Conservation (phyloP, 2,113 vertebrate species). For the Sminthopsis crassicaudata region DNA sequence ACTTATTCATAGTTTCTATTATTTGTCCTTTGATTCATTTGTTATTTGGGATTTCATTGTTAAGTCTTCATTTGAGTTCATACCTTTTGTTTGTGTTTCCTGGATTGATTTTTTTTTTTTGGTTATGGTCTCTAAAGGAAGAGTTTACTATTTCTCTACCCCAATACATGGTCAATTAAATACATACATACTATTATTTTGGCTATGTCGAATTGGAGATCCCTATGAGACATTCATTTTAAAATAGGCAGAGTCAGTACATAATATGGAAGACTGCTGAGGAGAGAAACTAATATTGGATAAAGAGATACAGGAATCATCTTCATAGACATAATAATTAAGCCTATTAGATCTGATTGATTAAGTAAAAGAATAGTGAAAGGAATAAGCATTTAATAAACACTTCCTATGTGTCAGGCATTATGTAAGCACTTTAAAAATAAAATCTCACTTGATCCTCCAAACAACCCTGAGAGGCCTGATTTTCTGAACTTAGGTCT, state of each 20-base stretch:
- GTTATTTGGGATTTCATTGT: too few relatives aligned
- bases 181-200: background rate
- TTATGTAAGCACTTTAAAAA: background rate
- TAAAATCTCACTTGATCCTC: background rate
- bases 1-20: too few relatives aligned
- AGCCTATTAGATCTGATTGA: background rate
- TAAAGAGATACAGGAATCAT: background rate
- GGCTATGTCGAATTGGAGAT: background rate
- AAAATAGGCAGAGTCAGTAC: background rate
- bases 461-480: background rate
- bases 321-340: background rate
- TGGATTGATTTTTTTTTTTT: too few relatives aligned
- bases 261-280: background rate
- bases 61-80: too few relatives aligned
- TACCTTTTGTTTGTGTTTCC: too few relatives aligned
- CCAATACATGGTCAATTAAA: too few relatives aligned
- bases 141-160: too few relatives aligned
- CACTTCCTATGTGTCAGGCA: background rate
- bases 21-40: too few relatives aligned
- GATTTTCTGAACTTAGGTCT: background rate
- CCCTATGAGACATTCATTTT: background rate
- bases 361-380: background rate
- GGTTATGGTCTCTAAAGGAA: too few relatives aligned
- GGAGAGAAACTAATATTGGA: background rate
- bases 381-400: background rate